A percentile compares a stretch with the other conserved stretches of the same genome.
These are phyloP conservation scores for Eremophila alpestris DNA, from an alignment of 2,797 vertebrate genomes.

Conservation along the genomic window DNA sequence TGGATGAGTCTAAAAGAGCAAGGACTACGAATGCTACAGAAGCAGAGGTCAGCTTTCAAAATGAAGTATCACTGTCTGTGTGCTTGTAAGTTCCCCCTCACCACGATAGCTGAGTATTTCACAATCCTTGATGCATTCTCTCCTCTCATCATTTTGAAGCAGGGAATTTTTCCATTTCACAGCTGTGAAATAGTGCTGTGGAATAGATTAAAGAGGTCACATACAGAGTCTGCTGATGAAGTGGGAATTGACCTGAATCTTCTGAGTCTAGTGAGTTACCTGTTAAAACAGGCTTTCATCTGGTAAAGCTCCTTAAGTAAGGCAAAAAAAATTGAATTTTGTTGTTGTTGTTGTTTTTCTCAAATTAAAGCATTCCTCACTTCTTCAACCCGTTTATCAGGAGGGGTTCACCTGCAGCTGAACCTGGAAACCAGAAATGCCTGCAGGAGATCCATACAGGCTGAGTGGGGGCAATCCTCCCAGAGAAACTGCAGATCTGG, in stretches of 20 bases:
- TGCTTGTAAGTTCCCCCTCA: not conserved
- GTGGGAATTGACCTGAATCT: conserved; percentile 6
- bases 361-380: not conserved
- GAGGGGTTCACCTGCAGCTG: not conserved
- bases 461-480: not conserved
- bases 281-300: not conserved
- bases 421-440: not conserved
- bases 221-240: not conserved
- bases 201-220: conserved; percentile 20
- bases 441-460: not conserved
- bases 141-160: not conserved
- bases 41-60: conserved; percentile 26
- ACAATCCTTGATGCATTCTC: not conserved
- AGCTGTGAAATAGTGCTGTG: not conserved
- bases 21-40: not conserved
- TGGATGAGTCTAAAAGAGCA: conserved; percentile 10
- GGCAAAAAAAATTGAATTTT: not conserved
- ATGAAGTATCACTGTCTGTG: not conserved
- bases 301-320: not conserved
- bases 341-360: not conserved
- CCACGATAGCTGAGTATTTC: not conserved
- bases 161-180: not conserved
- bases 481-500: not conserved
- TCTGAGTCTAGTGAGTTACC: not conserved
- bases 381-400: not conserved